phyloP scores from a whole-genome alignment of 2,888 invertebrate genomes.

The Hemithea aestivaria region DNA sequence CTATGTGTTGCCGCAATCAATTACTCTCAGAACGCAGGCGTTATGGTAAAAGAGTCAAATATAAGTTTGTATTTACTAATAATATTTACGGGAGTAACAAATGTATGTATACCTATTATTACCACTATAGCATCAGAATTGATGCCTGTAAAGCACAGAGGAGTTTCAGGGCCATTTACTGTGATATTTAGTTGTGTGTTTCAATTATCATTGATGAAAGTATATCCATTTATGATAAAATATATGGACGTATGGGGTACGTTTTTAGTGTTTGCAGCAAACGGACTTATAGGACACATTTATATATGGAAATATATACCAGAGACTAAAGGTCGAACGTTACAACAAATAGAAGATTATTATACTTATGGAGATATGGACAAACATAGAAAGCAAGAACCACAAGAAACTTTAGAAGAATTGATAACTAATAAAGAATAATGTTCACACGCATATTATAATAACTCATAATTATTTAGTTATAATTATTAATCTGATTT shows the following conservation, averaged over 20 bases:
- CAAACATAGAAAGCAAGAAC: constrained; percentile 1
- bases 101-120: not conserved
- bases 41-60: constrained; percentile 1
- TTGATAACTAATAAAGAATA: no score
- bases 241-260: no score
- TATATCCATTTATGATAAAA: not conserved
- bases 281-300: no score
- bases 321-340: no score
- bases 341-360: no score
- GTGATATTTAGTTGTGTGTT: constrained; percentile 3
- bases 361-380: constrained; percentile 9
- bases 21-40: not conserved
- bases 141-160: constrained; percentile 16
- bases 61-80: constrained; percentile 5
- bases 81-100: not conserved
- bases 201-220: not conserved
- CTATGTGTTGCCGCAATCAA: not conserved
- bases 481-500: no score
- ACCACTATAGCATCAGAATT: constrained; percentile 5
- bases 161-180: constrained; percentile 8
- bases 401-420: no score
- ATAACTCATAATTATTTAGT: no score
- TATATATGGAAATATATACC: no score
- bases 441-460: no score
- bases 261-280: no score